Evolutionary conservation across 2,888 invertebrate genomes (phyloP), one percentile per base, ranked within the genome.

Genomic region (Machimus rusticus): DNA sequence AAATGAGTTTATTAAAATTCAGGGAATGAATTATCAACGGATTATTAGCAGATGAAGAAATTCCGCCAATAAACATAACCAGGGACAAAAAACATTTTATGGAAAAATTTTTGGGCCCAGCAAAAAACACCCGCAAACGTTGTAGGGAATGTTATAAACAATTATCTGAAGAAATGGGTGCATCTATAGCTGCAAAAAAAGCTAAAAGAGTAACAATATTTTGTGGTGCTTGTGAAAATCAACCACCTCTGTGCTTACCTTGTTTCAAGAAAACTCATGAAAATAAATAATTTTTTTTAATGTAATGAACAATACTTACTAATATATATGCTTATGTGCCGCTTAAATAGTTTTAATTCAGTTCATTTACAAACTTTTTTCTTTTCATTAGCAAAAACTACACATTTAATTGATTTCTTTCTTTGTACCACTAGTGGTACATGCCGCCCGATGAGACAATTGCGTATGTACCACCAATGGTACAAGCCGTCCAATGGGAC

Each of bases 221-320:
- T 77, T 77, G 77, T 77, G 39, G 43, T 12, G 12, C 8, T 77
- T 77, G 77, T 43, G 77, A 37, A 43, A 37, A 43, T 34, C 77
- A 77, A 43, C 43, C 77, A 37, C 39, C 77, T 16, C 8, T 77
- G 39, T 77, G 79, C 28, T 81, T 51, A 39, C 14, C 9, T 16
- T 81, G 79, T 81, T 81, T 81, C 14, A 51, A 81, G 43, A n/a
- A 51, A 5, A 81, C 55, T 81, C 79, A 81, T 81, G 31, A 81
- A 81, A 81, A 81, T 81, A 81, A 81, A 46, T 81, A 43, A 81
- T n/a, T 46, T 43, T 43, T 77, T 77, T 78, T 39, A 78, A 34
- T 78, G 78, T 14, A 78, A 78, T 37, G 78, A 78, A 78, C n/a
- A n/a, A n/a, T n/a, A n/a, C n/a, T n/a, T n/a, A n/a, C n/a, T n/a